phyloP scores from a whole-genome alignment of 2,888 invertebrate genomes.

The Drosophila longiperda region DNA sequence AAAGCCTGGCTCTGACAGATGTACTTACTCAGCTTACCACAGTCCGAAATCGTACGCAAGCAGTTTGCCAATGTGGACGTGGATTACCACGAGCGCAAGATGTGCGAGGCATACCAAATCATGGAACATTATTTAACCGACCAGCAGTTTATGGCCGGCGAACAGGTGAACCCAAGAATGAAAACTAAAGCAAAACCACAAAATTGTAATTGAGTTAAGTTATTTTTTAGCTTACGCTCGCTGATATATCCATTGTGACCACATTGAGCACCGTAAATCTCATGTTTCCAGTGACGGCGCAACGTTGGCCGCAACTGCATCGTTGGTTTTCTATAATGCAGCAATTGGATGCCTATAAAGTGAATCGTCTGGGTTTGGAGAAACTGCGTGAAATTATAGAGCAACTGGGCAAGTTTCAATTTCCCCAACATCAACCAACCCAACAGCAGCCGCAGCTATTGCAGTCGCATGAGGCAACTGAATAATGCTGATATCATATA shows the following conservation, averaged over 20 bases:
- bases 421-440: conserved; percentile 52
- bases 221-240: conserved; percentile 82
- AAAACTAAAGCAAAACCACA: conserved; percentile 25
- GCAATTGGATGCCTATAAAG: conserved; percentile 74
- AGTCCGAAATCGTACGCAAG: conserved; percentile 82
- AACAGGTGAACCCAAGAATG: conserved; percentile 63
- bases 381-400: conserved; percentile 73
- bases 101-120: conserved; percentile 83
- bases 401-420: conserved; percentile 78
- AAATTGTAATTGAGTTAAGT: conserved; percentile 7
- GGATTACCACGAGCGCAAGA: conserved; percentile 76
- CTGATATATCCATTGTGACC: conserved; percentile 85
- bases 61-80: conserved; percentile 80
- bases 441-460: not conserved
- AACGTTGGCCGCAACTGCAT: conserved; percentile 82
- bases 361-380: conserved; percentile 78
- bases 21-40: not conserved
- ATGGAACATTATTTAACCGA: conserved; percentile 83
- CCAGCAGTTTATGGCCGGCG: conserved; percentile 83
- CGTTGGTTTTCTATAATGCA: conserved; percentile 81
- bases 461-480: not conserved
- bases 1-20: not conserved
- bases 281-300: conserved; percentile 83
- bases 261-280: conserved; percentile 85
- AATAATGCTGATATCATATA: not conserved